Evolutionary conservation across 2,888 invertebrate genomes (phyloP).

Genomic region (Nipponacmea schrenckii): DNA sequence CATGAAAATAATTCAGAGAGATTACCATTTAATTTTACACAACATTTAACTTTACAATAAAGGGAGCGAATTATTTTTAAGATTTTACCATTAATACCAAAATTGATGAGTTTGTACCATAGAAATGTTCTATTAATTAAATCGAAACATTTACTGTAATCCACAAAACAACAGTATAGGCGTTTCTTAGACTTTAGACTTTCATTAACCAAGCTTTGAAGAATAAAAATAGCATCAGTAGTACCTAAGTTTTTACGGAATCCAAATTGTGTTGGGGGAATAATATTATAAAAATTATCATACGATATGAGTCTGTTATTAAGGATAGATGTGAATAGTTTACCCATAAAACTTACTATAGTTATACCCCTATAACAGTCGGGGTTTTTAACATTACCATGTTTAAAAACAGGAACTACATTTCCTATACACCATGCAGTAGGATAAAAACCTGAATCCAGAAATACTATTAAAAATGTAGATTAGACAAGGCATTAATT

Average conservation of each 20-base stretch:
- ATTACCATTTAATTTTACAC: background rate
- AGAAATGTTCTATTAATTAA: background rate
- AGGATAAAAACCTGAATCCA: background rate
- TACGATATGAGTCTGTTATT: background rate
- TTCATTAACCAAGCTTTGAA: background rate
- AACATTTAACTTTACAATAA: background rate
- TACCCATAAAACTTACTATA: conserved; percentile 1
- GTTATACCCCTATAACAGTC: background rate
- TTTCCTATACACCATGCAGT: conserved; percentile 1
- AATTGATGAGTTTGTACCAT: background rate
- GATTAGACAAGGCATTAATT: background rate
- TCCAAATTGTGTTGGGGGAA: background rate
- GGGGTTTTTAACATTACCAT: background rate
- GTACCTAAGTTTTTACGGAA: background rate
- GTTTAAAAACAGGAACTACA: background rate
- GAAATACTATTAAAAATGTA: background rate
- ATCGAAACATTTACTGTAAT: no score
- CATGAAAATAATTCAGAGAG: conserved; percentile 1
- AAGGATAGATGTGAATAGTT: background rate
- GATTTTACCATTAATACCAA: background rate
- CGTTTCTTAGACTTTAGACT: background rate
- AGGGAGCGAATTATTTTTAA: background rate
- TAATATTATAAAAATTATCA: background rate
- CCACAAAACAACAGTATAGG: no score
- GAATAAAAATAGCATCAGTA: conserved; percentile 3